Percentiles rank a stretch among this genome's conserved stretches.
Evolutionary conservation across 2,797 vertebrate genomes (phyloP).

Genomic region (Tamandua tetradactyla): DNA sequence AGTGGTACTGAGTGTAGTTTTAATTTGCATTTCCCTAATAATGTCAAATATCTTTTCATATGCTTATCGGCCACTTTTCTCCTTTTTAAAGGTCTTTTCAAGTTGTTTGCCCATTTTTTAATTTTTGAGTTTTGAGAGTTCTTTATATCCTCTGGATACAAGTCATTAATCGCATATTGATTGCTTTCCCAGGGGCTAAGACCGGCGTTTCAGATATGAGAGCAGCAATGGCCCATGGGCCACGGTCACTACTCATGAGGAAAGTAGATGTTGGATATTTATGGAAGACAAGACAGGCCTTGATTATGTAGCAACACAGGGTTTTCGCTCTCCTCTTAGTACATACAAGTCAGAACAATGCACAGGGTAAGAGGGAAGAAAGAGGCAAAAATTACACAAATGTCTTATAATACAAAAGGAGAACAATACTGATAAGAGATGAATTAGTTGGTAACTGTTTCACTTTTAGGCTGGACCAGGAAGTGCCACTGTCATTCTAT

Average conservation of each 20-base stretch:
- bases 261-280: neutral
- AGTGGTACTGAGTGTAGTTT: neutral
- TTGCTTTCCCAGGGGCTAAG: neutral
- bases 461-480: neutral
- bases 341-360: neutral
- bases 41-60: neutral
- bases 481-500: neutral
- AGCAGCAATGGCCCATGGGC: neutral
- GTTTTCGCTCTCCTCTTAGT: neutral
- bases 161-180: slow-evolving; percentile 1
- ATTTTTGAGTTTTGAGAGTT: slow-evolving; percentile 28
- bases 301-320: neutral
- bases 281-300: neutral
- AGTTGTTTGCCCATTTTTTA: neutral
- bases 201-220: neutral
- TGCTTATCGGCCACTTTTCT: neutral
- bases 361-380: neutral
- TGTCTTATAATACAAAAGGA: neutral
- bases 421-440: neutral
- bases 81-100: slow-evolving; percentile 18
- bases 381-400: neutral
- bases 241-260: neutral
- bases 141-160: neutral
- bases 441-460: neutral
- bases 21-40: slow-evolving; percentile 15